Base-by-base conservation (phyloP, 2,888 invertebrate genomes). In the Acronicta alni region DNA sequence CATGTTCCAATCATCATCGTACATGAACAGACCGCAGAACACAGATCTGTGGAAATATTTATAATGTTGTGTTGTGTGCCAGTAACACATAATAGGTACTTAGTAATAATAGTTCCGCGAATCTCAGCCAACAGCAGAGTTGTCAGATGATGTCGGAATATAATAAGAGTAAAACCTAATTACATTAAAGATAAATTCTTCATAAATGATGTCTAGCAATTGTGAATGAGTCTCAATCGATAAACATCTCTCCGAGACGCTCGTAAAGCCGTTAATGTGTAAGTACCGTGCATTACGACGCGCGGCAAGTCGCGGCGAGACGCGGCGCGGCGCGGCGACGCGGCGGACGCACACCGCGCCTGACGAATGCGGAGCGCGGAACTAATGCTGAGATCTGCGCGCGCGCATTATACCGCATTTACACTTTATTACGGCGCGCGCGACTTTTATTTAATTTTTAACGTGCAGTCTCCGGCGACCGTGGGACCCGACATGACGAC, bases 361-460 rank as follows among this genome's bases (percentile, higher is more conserved):
- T 81, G 88, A 86, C 89, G 85, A 88, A 89, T 89, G 82, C 82
- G 82, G 73, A 67, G 81, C 80, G 85, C 82, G 86, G 82, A 84
- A 84, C 87, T 70, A 87, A 87, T 85, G 70, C 67, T 56, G 66
- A 65, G 62, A 67, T 72, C 76, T 77, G 79, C 79, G 75, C 75
- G 62, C 75, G 76, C 74, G 66, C 81, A 77, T 75, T 75, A 75
- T 76, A 72, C 73, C 73, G 66, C 79, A 76, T 77, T 77, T 76
- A 77, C 80, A 75, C 77, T 81, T 82, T 81, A 81, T 82, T 79
- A 74, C 78, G 63, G 72, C 67, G 68, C 70, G 67, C 67, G 71
- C 77, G 60, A 76, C 63, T 77, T 75, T 75, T 75, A 80, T 80
- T 78, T 75, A 74, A 75, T 81, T 80, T 67, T 63, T 49, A 66